Base-by-base conservation (phyloP, 1,140 invertebrate species). In the Cataglyphis hispanica region DNA sequence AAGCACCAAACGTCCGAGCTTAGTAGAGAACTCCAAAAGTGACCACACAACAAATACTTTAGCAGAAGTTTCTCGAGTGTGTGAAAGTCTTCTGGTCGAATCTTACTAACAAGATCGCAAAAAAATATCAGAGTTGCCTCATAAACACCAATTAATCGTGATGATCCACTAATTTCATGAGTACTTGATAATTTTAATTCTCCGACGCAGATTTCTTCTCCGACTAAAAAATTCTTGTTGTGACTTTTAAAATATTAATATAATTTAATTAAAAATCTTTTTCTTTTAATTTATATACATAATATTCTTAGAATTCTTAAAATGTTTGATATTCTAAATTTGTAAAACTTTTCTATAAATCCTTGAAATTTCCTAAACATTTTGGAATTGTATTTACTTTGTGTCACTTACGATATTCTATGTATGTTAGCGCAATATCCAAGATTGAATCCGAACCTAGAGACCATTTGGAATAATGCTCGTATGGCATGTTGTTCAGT, bases 1-100 rank as follows among this genome's bases (percentile, higher is more conserved):
- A 94, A 94, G 37, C 91, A 93, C 93, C 94, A 95, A 31, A 93
- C 34, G 56, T 94, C 94, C 0, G 89, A 87, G n/a, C 90, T 92
- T 0, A 94, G 72, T 37, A 94, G 77, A 0, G 92, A 92, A 74
- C 90, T 88, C 92, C 92, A 94, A n/a, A 93, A 85, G 37, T 88
- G 66, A 40, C 90, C 88, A 56, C 90, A 91, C 31, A 94, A 43
- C 16, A 95, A 84, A 85, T 95, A 84, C 11, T 92, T 94, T 64
- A 94, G 56, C 19, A 95, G 64, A 25, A 93, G 50, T 5, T 88
- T 31, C 60, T 94, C 93, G 6, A 94, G 19, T 1, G 58, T 72
- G 1, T 75, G 31, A 56, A 94, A 94, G 74, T 92, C 90, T 10
- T 87, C 60, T 1, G 84, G 37, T 13, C 88, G 67, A 34, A 92